Evolutionary conservation across 2,113 vertebrate genomes (phyloP), one percentile per base, ranked within the genome.

Genomic region (Genyomyrus donnyi): DNA sequence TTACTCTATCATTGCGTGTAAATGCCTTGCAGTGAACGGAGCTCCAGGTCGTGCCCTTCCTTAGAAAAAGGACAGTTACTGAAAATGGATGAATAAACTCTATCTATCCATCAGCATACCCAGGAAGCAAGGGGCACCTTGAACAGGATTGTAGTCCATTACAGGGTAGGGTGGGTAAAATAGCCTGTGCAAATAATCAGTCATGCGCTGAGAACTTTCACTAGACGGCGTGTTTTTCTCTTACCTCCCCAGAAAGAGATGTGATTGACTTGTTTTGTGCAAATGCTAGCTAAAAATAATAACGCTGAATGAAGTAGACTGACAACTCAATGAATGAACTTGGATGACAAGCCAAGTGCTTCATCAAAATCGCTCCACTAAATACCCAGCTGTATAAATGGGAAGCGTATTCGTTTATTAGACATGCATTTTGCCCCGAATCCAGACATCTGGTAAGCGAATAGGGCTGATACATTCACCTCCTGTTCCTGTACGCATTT

Each of bases 201-300:
- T 80, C 74, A 80, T 80, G 74, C 74, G 0, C 35, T 39, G 74
- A 80, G 74, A 39, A 5, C 70, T 80, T 80, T 19, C 35, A 19
- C 74, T 80, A 19, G 15, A 35, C 1, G 15, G 1, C 27, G 15
- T 5, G 17, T 39, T 39, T 17, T 39, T 27, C 56, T 66, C 3
- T 77, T 77, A 77, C 70, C 70, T 77, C 31, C 35, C 62, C 62
- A 66, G 39, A 19, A 8, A 80, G 74, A 80, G 35, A 80, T 80
- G 74, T 80, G 74, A 80, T 39, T 42, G 74, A 80, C 74, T 80
- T 80, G 42, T 39, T 15, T 21, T 42, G 84, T 86, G 11, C 24
- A 86, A 50, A 86, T 86, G 84, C 84, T 50, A 46, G 45, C 84
- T 86, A 50, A 86, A 48, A 86, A 86, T 49, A 49, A 49, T n/a